A percentile compares a stretch with the other conserved stretches of the same genome.
Conservation (phyloP, 2,797 vertebrate species). For the Erethizon dorsatum region DNA sequence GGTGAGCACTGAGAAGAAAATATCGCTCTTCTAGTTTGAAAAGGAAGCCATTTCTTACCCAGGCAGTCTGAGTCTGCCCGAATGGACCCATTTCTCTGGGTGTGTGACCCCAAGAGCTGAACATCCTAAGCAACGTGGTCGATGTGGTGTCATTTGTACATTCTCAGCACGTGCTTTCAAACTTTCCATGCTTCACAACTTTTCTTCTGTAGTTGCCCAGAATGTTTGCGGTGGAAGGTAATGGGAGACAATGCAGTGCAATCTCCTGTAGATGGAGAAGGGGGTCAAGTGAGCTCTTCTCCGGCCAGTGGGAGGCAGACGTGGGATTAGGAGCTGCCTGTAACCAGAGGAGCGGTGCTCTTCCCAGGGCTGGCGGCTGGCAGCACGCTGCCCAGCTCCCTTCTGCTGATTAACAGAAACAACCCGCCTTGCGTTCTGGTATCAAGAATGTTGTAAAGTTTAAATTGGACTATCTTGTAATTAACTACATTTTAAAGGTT, state of each 20-base stretch:
- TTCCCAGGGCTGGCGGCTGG: neutral
- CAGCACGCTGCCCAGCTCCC: neutral
- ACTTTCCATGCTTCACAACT: neutral
- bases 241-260: neutral
- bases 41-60: neutral
- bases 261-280: neutral
- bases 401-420: conserved; percentile 78
- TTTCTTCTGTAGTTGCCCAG: conserved; percentile 60
- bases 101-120: neutral
- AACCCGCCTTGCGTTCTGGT: conserved; percentile 78
- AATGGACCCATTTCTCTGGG: neutral
- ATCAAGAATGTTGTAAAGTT: conserved; percentile 89
- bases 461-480: conserved; percentile 90
- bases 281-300: neutral
- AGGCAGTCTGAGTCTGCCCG: neutral
- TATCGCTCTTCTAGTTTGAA: neutral
- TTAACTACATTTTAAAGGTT: conserved; percentile 89
- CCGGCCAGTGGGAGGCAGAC: neutral
- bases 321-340: too few species aligned
- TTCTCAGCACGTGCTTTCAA: conserved; percentile 48
- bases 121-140: neutral
- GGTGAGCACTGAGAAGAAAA: neutral
- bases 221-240: neutral
- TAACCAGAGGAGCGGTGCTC: neutral
- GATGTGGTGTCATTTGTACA: conserved; percentile 6